Conservation (phyloP, 2,113 vertebrate species). For the Eptatretus burgeri region DNA sequence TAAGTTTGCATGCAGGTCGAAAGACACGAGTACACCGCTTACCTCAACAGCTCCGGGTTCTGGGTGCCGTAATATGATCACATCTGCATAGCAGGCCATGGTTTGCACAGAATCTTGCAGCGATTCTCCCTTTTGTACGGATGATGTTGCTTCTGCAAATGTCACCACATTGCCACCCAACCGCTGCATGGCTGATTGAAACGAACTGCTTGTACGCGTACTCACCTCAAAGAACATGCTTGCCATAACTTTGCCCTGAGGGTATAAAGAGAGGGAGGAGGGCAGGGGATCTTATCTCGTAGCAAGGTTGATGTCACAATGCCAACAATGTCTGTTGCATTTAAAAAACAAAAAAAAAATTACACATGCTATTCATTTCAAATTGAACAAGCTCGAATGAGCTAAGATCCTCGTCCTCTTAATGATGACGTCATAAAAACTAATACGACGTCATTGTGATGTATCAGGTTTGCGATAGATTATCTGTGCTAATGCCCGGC, state of each 20-base stretch:
- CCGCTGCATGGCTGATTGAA: constrained; percentile 57
- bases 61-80: constrained; percentile 65
- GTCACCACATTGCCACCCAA: constrained; percentile 56
- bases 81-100: constrained; percentile 70
- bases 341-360: background rate
- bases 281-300: background rate
- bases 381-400: no score
- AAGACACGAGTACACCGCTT: constrained; percentile 9
- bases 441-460: no score
- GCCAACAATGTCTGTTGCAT: background rate
- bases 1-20: no score
- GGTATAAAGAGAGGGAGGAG: background rate
- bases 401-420: no score
- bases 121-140: constrained; percentile 71
- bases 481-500: no score
- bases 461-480: no score
- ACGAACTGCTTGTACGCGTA: constrained; percentile 79
- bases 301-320: background rate
- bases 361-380: background rate
- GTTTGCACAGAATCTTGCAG: constrained; percentile 65
- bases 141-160: constrained; percentile 61
- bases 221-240: constrained; percentile 91
- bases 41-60: constrained; percentile 63
- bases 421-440: no score
- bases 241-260: constrained; percentile 73